Base-by-base conservation (phyloP, 37 sponge, comb jelly and placozoan genomes). In the Spongia lamella region DNA sequence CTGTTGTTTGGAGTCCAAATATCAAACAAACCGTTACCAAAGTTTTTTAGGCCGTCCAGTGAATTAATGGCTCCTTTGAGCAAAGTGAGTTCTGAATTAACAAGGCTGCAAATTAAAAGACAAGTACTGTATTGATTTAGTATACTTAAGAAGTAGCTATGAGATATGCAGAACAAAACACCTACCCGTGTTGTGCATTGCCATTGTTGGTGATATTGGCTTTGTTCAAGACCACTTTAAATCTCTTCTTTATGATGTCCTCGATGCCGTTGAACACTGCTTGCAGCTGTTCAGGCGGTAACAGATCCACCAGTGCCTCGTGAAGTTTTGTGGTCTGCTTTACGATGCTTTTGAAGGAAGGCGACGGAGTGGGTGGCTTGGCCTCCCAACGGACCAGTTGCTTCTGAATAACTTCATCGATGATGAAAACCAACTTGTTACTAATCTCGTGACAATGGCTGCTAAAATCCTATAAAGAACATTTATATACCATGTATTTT, bases 271-370 rank as follows among this genome's bases (percentile, higher is more conserved):
- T 32, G 74, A 89, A 93, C 68, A 93, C 39, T 24, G 63, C 82
- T 78, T 86, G 47, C 26, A 95, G 61, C 75, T 94, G 96, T 14
- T 88, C 73, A 25, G 70, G 72, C 29, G 93, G 87, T 0, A 97
- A 72, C 15, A 97, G 68, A 40, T 82, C 88, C 22, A 77, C 81
- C 66, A 97, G 65, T 15, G 90, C 94, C 30, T 97, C 93, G 60
- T 97, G 92, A 11, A 97, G 86, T 51, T 91, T 94, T 13, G 86
- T 37, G 32, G 92, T 84, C 54, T 97, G 95, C 66, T 86, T 92
- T 33, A 81, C 77, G 57, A 94, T 79, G 30, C 56, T 70, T 58
- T 76, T 80, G 63, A 97, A 83, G 40, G 80, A 54, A 9, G 40
- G 52, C 15, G 98, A 97, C 1, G 98, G 98, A 15, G 73, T 83